Evolutionary conservation across 2,797 vertebrate species (phyloP).

Genomic region (Tokudaia tokunoshimensis): DNA sequence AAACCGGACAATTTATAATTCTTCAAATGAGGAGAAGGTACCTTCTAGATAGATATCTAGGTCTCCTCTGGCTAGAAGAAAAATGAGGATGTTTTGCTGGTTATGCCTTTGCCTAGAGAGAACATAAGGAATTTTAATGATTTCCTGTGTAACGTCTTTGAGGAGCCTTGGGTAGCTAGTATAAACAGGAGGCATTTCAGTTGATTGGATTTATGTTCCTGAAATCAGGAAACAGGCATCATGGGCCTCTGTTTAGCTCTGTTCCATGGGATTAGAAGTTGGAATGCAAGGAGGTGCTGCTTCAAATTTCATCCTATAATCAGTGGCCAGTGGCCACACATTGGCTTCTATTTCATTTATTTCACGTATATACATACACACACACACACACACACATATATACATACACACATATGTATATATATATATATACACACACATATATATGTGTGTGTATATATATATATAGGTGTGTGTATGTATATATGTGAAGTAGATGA

Average conservation of each 20-base stretch:
- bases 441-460: neutral
- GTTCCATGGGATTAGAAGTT: conserved; percentile 44
- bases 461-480: no score
- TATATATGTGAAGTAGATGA: neutral
- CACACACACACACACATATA: neutral
- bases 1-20: conserved; percentile 34
- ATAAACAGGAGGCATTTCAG: conserved; percentile 79
- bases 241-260: conserved; percentile 60
- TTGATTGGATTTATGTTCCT: conserved; percentile 75
- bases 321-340: conserved; percentile 28
- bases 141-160: conserved; percentile 83
- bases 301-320: conserved; percentile 67
- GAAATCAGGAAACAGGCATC: conserved; percentile 77
- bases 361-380: neutral
- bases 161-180: conserved; percentile 71
- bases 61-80: conserved; percentile 3
- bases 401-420: no score
- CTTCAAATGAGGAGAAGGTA: neutral
- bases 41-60: conserved; percentile 54
- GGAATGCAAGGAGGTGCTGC: conserved; percentile 67
- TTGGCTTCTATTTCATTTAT: conserved; percentile 60
- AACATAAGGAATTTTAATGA: conserved; percentile 86
- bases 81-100: conserved; percentile 54
- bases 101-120: conserved; percentile 53
- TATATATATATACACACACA: no score